phyloP scores from a whole-genome alignment of 1,140 invertebrate genomes.

The Drosophila tropicalis region DNA sequence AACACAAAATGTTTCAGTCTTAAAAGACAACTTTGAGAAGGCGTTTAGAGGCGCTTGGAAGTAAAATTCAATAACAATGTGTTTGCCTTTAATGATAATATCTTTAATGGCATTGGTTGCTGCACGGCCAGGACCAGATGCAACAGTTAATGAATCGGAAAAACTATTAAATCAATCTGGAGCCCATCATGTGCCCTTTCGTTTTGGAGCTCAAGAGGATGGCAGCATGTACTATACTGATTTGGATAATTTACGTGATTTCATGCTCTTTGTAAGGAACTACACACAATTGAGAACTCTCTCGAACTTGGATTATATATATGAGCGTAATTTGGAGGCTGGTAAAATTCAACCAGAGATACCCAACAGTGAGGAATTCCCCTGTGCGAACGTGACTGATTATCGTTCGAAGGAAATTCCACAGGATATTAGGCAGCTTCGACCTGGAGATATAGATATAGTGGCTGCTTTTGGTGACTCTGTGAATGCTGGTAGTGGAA shows the following conservation, averaged over 20 bases:
- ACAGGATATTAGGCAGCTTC: slow-evolving; percentile 83
- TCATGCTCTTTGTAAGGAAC: slow-evolving; percentile 14
- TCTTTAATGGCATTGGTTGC: background rate
- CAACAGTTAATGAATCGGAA: background rate
- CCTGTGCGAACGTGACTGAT: slow-evolving; percentile 50
- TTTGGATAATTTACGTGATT: slow-evolving; percentile 15
- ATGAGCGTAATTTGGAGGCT: background rate
- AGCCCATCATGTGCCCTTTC: slow-evolving; percentile 14
- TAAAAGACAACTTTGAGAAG: background rate
- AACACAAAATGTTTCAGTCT: slow-evolving; percentile 11
- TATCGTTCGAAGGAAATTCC: slow-evolving; percentile 82
- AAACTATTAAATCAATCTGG: slow-evolving; percentile 7
- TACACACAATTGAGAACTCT: background rate
- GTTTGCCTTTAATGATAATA: background rate
- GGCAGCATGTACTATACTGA: slow-evolving; percentile 16
- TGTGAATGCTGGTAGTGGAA: slow-evolving; percentile 86
- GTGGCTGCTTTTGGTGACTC: slow-evolving; percentile 89
- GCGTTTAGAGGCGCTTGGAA: background rate
- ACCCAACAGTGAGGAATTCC: slow-evolving; percentile 31
- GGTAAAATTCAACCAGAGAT: slow-evolving; percentile 4
- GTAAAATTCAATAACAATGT: background rate
- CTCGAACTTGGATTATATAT: background rate
- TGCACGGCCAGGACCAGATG: background rate
- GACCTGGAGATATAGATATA: slow-evolving; percentile 88
- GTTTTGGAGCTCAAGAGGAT: slow-evolving; percentile 13